Evolutionary conservation across 2,797 vertebrate genomes (phyloP), one percentile per base, ranked within the genome.

Genomic region (Tadarida brasiliensis): DNA sequence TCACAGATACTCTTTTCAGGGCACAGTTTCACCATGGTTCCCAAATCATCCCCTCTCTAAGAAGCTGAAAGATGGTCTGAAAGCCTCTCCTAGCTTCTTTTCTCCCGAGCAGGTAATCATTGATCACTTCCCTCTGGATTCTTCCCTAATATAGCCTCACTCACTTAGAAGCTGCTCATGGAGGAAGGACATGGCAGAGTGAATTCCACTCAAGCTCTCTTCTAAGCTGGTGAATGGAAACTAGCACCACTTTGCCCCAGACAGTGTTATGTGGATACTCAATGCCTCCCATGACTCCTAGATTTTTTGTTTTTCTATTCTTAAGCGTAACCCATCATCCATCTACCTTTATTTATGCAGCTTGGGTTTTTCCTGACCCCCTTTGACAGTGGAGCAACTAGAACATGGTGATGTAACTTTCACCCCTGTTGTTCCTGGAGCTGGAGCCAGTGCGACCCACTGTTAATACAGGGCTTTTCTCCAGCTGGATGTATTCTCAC

Each of bases 281-380:
- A 30, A 1, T 4, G 26, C 49, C 1, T 28, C 49, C 83, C 39
- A 15, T 17, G 68, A 71, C 19, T 68, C 22, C 39, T n/a, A 44
- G 28, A 19, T 26, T 57, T 76, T 92, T 80, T 80, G 22, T n/a
- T 88, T 57, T 71, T 61, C 94, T 87, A 9, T 91, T 91, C n/a
- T 80, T 83, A 56, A 87, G 49, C 30, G 2, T 51, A 44, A 57
- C 12, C 49, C 24, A 0, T 81, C 85, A 51, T 71, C 68, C 87
- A 44, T 47, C 54, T 67, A 54, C 28, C 15, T 95, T 82, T 88
- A 49, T 90, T 96, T 93, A 39, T 16, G 49, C 22, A 87, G 49
- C 70, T 63, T 87, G 33, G 51, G 54, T 91, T 84, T 91, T 51
- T 63, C 71, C 54, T 67, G 78, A 74, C n/a, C 51, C 51, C 6